A percentile compares a stretch with the other conserved stretches of the same genome.
These are phyloP conservation scores for Ascidia mentula DNA, from an alignment of 23 tunicate species.

Conservation along the genomic window DNA sequence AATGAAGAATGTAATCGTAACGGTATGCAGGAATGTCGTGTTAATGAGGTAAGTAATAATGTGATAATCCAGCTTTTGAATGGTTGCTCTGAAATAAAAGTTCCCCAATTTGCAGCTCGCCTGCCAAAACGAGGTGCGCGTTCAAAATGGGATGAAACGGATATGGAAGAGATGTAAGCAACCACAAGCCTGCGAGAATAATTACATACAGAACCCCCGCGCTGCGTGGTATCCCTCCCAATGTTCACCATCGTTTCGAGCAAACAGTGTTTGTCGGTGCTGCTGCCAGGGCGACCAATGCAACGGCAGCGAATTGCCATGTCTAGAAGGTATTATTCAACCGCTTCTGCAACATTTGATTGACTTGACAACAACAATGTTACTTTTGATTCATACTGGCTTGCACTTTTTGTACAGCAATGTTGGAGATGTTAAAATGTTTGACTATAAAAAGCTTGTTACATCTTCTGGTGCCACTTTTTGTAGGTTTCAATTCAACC, in stretches of 20 bases:
- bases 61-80: too few species aligned
- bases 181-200: slow-evolving; percentile 55
- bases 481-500: too few species aligned
- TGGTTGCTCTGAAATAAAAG: too few species aligned
- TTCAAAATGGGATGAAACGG: slow-evolving; percentile 20
- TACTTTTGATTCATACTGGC: too few species aligned
- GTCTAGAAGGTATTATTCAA: slow-evolving; percentile 37
- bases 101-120: slow-evolving; percentile 17
- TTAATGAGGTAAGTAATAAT: slow-evolving; percentile 26
- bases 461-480: too few species aligned
- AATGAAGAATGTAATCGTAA: slow-evolving; percentile 48
- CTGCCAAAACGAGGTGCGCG: slow-evolving; percentile 69
- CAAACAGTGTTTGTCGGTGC: slow-evolving; percentile 74
- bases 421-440: too few species aligned
- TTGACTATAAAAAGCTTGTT: too few species aligned
- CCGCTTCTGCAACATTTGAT: not conserved
- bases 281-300: slow-evolving; percentile 60
- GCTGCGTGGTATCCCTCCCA: slow-evolving; percentile 65
- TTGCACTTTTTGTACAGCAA: too few species aligned
- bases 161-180: slow-evolving; percentile 71
- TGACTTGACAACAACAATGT: not conserved
- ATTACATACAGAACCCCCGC: slow-evolving; percentile 51
- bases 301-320: slow-evolving; percentile 58
- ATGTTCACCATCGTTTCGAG: slow-evolving; percentile 37
- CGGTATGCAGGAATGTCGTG: slow-evolving; percentile 17